Conservation (phyloP, 30 jellyfish, hydroid and myxozoan genomes). For the Turritopsis dohrnii region DNA sequence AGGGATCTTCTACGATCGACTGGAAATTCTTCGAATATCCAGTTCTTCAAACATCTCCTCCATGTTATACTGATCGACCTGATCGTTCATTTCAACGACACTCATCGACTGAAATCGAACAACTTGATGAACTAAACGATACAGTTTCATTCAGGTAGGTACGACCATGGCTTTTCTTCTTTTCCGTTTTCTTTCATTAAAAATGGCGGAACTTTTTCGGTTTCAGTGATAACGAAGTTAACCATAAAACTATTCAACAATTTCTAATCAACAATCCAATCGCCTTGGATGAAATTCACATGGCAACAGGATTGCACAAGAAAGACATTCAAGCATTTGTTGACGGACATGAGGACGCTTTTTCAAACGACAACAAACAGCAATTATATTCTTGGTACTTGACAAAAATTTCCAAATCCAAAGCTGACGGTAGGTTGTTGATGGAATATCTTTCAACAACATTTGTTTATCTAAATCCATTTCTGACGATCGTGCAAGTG, state of each 20-base stretch:
- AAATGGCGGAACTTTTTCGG: not conserved
- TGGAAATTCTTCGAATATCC: not conserved
- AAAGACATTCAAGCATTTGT: conserved; percentile 49
- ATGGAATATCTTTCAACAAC: too few relatives aligned
- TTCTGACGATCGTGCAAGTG: too few relatives aligned
- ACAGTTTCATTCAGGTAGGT: not conserved
- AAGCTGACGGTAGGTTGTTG: conserved; percentile 58
- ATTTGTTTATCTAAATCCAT: not conserved
- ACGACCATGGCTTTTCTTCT: not conserved
- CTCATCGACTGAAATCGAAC: not conserved
- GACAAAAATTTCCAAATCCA: conserved; percentile 82
- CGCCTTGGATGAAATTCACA: conserved; percentile 62
- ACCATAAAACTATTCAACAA: conserved; percentile 62
- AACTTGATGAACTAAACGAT: not conserved
- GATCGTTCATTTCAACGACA: not conserved
- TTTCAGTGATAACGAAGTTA: conserved; percentile 73
- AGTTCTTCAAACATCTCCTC: not conserved
- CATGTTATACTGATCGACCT: not conserved
- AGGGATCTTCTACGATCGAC: not conserved
- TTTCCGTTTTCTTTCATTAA: not conserved
- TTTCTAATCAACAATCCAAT: conserved; percentile 80
- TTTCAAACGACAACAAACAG: conserved; percentile 27
- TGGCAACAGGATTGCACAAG: conserved; percentile 72
- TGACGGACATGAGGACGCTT: conserved; percentile 14
- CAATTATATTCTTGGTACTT: conserved; percentile 93